Conservation (phyloP, 2,888 invertebrate species). For the Liodrosophila aerea region DNA sequence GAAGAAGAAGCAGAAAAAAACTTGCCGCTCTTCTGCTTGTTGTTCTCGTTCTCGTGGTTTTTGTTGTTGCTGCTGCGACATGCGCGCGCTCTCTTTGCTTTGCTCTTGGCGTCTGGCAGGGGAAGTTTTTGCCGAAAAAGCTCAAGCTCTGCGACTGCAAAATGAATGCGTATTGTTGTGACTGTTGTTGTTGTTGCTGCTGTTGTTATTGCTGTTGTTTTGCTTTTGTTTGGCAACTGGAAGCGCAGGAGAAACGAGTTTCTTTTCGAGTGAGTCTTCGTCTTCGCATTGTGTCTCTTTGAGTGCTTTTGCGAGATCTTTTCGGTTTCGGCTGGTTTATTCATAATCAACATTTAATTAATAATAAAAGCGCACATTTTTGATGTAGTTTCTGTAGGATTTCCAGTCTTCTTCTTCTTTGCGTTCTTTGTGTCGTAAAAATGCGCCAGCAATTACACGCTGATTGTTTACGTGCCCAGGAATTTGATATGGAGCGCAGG, state of each 20-base stretch:
- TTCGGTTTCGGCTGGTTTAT: constrained; percentile 19
- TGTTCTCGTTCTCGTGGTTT: constrained; percentile 34
- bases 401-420: constrained; percentile 4
- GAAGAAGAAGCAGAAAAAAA: not conserved
- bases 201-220: constrained; percentile 11
- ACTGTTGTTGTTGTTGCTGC: constrained; percentile 18
- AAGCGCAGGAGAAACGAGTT: constrained; percentile 68
- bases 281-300: constrained; percentile 14
- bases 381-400: constrained; percentile 12
- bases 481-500: constrained; percentile 50
- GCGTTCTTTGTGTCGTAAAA: too few relatives aligned
- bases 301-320: constrained; percentile 36
- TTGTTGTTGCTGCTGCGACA: constrained; percentile 28
- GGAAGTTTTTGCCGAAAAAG: constrained; percentile 49
- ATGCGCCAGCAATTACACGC: constrained; percentile 36
- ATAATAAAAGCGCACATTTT: constrained; percentile 28
- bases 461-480: constrained; percentile 32
- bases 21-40: constrained; percentile 24
- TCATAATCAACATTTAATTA: constrained; percentile 57
- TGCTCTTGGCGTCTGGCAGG: constrained; percentile 22
- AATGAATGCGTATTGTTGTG: constrained; percentile 59
- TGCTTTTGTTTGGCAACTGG: constrained; percentile 50
- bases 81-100: constrained; percentile 29
- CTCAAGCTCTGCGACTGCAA: constrained; percentile 54
- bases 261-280: constrained; percentile 15